phyloP scores from a whole-genome alignment of 2,888 invertebrate species.

The Ommatoiulus sabulosus region DNA sequence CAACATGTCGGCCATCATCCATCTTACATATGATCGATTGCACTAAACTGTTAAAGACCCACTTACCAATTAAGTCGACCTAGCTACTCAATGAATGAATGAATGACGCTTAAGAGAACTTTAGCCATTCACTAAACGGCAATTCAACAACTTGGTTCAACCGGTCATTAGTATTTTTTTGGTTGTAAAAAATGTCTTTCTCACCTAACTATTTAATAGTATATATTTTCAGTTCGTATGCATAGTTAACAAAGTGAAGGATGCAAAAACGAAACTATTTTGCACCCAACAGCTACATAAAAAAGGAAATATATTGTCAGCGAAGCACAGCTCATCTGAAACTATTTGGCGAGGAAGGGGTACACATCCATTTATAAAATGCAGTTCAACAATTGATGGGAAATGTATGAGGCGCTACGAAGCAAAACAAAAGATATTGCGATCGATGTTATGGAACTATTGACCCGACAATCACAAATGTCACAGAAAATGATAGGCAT shows the following conservation, averaged over 20 bases:
- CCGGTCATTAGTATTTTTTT: background rate
- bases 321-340: constrained; percentile 27
- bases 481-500: background rate
- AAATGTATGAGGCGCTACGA: background rate
- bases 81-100: background rate
- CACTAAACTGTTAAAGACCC: background rate
- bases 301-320: constrained; percentile 10
- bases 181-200: background rate
- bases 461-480: background rate
- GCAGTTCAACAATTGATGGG: constrained; percentile 11
- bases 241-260: constrained; percentile 40
- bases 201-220: background rate
- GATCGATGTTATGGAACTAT: constrained; percentile 22
- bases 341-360: background rate
- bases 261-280: constrained; percentile 40
- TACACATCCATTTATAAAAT: background rate
- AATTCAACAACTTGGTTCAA: background rate
- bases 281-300: constrained; percentile 38
- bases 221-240: constrained; percentile 18
- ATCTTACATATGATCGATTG: background rate
- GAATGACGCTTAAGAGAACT: too few species aligned
- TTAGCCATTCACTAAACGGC: too few species aligned
- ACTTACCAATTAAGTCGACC: background rate
- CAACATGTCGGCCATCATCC: background rate
- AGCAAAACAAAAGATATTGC: background rate